Evolutionary conservation across 2,113 vertebrate species (phyloP), one percentile per base, ranked within the genome.

Genomic region (Cyrtonyx montezumae): DNA sequence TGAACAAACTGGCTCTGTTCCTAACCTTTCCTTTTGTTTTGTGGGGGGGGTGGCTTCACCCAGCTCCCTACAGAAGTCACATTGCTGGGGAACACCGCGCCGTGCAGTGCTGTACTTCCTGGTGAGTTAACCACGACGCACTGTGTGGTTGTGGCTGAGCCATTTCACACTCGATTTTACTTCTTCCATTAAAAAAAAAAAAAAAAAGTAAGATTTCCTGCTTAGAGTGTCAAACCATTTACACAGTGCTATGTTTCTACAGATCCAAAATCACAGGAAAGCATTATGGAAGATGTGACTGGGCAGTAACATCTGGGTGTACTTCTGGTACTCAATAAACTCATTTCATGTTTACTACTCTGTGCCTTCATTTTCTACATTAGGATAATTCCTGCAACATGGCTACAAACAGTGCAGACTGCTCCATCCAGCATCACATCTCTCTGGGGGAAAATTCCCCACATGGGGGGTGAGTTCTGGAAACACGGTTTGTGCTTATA

Each of bases 1-100:
- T 56, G 69, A 81, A 75, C 40, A 84, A 92, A 87, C 48, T 84
- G 91, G 80, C 92, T 53, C 36, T 58, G 58, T 65, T 90, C 88
- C 74, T 71, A 32, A 40, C 6, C 56, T 66, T 40, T 40, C 40
- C 51, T 53, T 94, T 95, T 96, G 88, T 95, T 90, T 89, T 53
- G 74, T 46, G 77, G 71, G 81, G 88, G 91, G 73, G 80, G 88
- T 90, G 91, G 30, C 78, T 75, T 37, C 49, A 25, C 53, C 48
- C 19, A 36, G 48, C 17, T 6, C 42, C 53, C 66, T 62, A 12
- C 45, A 75, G 10, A 23, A 61, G 65, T 6, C 11, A 8, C 56
- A 23, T 1, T 26, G 26, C 70, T 23, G 66, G 37, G 84, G 56
- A 61, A 11, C 0, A 4, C 23, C 0, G 2, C 34, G 70, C 43